Evolutionary conservation across 2,888 invertebrate species (phyloP), one percentile per base, ranked within the genome.

Genomic region (Eupithecia abbreviata): DNA sequence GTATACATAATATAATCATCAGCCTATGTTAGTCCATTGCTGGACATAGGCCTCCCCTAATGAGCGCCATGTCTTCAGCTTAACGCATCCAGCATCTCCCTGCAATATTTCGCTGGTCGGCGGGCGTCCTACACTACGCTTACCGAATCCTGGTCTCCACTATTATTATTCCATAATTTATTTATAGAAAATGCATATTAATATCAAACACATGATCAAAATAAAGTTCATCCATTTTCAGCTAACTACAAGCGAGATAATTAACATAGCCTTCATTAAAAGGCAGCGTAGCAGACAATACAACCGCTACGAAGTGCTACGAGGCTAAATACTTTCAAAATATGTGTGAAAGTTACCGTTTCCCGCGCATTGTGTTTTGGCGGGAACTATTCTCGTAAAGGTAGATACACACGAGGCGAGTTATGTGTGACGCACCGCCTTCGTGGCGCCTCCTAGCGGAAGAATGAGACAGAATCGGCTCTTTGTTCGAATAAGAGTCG

Each of bases 311-410:
- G 82, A 80, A 76, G 72, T 72, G 77, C 82, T 81, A 82, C 81
- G 82, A 76, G 30, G 67, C 77, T 79, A 81, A 80, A 79, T 79
- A 82, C 77, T 82, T 81, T 77, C 68, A 80, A 82, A 81, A 77
- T 80, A 76, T 74, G 82, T 83, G 89, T 87, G 88, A 89, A 89
- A 89, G 88, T 89, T 84, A 81, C 76, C 81, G 81, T 88, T 85
- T 88, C 85, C 86, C 87, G 88, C 87, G 87, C 84, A 79, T 79
- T 81, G 82, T 82, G 81, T 84, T 88, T 88, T 85, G 86, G 86
- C 86, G 88, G 89, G 86, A 86, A 85, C 80, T 77, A 84, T 82
- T 83, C 79, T 82, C 73, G 82, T 84, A 82, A 82, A 84, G 84
- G 81, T 80, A 74, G 71, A 83, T 84, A 84, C 81, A 85, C 82